Evolutionary conservation across 2,888 invertebrate genomes (phyloP), one percentile per base, ranked within the genome.

Genomic region (Drosophila mulleri): DNA sequence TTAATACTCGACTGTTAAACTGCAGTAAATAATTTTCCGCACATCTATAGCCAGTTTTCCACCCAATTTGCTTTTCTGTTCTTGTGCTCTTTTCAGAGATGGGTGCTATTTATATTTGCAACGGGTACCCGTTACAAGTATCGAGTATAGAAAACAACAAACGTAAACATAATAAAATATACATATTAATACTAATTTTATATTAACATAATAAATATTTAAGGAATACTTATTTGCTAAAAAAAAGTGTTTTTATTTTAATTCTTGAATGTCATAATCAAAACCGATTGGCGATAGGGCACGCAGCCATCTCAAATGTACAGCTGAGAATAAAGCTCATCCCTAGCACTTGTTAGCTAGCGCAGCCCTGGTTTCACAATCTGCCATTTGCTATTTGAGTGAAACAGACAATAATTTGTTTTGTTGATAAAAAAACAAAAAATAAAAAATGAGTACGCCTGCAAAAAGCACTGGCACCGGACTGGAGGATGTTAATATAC

Each of bases 401-500:
- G 29, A n/a, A 56, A 57, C 37, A 68, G 23, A 32, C 57, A 20
- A 16, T 16, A 50, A 23, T 37, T 60, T 63, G 58, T 45, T 74
- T 74, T 57, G 58, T 45, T 42, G 7, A 6, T 20, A 7, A 18
- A 48, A 54, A 23, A 93, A 26, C n/a, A 23, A 2, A 23, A 23
- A 23, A 23, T 23, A 23, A 23, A 47, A 54, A 26, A 93, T 93
- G 93, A 78, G 91, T 29, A 85, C 90, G 20, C 91, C 92, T 63
- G 90, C 91, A 32, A 93, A 93, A 78, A 91, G 91, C 67, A 91
- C 93, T 42, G 94, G 94, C 9, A 94, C 96, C 37, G 96, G 96
- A 0, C 92, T 97, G 64, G 97, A 98, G 92, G 96, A 97, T 75
- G 95, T 97, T 3, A 97, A 97, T 16, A 96, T 98, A 72, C 96